These are phyloP conservation scores for Hetaerina americana DNA, from an alignment of 1,140 invertebrate genomes.

Conservation along the genomic window DNA sequence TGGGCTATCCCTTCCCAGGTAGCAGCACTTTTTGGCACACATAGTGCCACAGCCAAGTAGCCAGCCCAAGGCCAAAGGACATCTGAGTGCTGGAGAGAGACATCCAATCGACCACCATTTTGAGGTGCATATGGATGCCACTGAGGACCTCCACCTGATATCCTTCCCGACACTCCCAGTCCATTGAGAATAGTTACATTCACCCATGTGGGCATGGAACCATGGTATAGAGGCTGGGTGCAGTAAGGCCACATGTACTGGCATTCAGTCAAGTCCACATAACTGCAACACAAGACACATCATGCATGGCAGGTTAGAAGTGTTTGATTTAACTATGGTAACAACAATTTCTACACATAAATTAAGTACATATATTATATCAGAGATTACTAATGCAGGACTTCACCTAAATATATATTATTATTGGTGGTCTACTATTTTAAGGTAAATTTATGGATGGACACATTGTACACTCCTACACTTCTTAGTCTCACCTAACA, in stretches of 20 bases:
- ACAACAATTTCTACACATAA: too few relatives aligned
- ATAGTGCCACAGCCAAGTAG: constrained; percentile 71
- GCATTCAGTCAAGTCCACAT: constrained; percentile 86
- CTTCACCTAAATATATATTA: too few relatives aligned
- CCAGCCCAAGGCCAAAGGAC: constrained; percentile 95
- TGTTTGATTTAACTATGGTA: too few relatives aligned
- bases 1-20: constrained; percentile 65
- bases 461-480: too few relatives aligned
- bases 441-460: too few relatives aligned
- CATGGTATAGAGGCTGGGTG: constrained; percentile 84
- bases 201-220: constrained; percentile 72
- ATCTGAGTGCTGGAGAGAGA: constrained; percentile 26
- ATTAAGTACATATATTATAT: too few relatives aligned
- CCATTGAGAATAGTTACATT: constrained; percentile 87
- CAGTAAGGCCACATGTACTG: constrained; percentile 98
- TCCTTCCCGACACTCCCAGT: constrained; percentile 71
- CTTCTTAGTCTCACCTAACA: too few relatives aligned
- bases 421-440: too few relatives aligned
- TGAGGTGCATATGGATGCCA: constrained; percentile 81
- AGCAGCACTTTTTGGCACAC: constrained; percentile 46
- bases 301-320: too few relatives aligned
- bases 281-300: constrained; percentile 48
- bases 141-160: constrained; percentile 45
- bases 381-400: too few relatives aligned
- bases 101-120: constrained; percentile 45